phyloP scores from a whole-genome alignment of 2,797 vertebrate genomes.

The Echiichthys vipera region DNA sequence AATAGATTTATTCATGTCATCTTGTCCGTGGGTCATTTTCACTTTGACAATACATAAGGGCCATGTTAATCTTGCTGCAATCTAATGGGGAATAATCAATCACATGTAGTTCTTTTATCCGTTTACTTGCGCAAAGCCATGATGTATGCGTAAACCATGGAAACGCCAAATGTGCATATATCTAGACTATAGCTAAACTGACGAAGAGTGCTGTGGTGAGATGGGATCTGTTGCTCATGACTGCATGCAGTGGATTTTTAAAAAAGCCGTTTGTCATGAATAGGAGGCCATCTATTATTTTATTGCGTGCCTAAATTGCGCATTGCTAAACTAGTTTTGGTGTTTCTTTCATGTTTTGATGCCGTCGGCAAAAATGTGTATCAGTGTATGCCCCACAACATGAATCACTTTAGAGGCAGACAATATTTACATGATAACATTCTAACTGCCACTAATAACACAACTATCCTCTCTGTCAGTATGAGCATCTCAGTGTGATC shows the following conservation, averaged over 20 bases:
- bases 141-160: slow-evolving; percentile 42
- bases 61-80: slow-evolving; percentile 64
- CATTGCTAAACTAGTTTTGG: slow-evolving; percentile 13
- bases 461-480: slow-evolving; percentile 3
- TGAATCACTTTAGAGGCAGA: slow-evolving; percentile 16
- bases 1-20: slow-evolving; percentile 73
- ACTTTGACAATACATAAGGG: slow-evolving; percentile 58
- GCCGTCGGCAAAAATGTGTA: slow-evolving; percentile 36
- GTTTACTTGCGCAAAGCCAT: slow-evolving; percentile 40
- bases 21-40: slow-evolving; percentile 69
- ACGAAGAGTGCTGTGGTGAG: slow-evolving; percentile 22
- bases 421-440: slow-evolving; percentile 50
- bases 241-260: slow-evolving; percentile 23
- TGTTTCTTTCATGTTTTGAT: slow-evolving; percentile 43
- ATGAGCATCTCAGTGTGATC: background rate
- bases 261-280: slow-evolving; percentile 8
- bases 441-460: slow-evolving; percentile 36
- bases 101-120: slow-evolving; percentile 57
- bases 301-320: slow-evolving; percentile 16
- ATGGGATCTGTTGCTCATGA: slow-evolving; percentile 67
- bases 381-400: slow-evolving; percentile 33
- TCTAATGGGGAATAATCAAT: slow-evolving; percentile 66
- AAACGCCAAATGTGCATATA: slow-evolving; percentile 35
- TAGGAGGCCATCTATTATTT: background rate
- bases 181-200: slow-evolving; percentile 37